phyloP scores from a whole-genome alignment of 1,140 invertebrate species.

The Amphibalanus amphitrite region DNA sequence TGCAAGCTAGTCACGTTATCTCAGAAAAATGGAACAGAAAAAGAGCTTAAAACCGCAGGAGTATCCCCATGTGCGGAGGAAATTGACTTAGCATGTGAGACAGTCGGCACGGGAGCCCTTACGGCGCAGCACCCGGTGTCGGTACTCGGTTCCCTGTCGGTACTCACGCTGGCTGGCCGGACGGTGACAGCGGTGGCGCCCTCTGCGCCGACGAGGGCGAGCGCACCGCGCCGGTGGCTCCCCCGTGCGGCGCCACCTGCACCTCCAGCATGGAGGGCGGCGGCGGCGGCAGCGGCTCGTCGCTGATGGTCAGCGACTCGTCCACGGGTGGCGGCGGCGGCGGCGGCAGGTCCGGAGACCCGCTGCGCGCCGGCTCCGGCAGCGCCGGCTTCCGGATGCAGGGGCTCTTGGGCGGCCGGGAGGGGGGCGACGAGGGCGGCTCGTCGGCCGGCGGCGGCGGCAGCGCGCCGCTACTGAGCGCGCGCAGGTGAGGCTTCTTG shows the following conservation, averaged over 20 bases:
- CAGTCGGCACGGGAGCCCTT: no score
- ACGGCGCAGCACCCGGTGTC: no score
- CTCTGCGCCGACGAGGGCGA: not conserved
- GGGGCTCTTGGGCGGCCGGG: not conserved
- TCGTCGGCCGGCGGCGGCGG: not conserved
- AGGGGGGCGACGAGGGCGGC: no score
- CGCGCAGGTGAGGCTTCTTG: constrained; percentile 50
- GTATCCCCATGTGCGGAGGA: no score
- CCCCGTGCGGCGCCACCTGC: no score
- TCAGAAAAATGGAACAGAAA: no score
- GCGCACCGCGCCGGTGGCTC: not conserved
- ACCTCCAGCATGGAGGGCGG: constrained; percentile 28
- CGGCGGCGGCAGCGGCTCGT: constrained; percentile 53
- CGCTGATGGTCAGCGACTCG: constrained; percentile 39
- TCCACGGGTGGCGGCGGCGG: constrained; percentile 40
- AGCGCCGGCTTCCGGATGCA: not conserved
- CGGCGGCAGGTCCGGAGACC: constrained; percentile 48
- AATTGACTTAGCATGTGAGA: no score
- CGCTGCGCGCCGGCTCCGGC: constrained; percentile 9
- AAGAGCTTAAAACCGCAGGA: no score
- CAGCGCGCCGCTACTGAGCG: constrained; percentile 17
- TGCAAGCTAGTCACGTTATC: no score
- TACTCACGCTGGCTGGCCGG: not conserved
- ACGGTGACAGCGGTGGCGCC: not conserved
- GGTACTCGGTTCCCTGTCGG: no score